These are phyloP conservation scores for Camptogramma bilineatum DNA, from an alignment of 2,888 invertebrate genomes.

Conservation along the genomic window DNA sequence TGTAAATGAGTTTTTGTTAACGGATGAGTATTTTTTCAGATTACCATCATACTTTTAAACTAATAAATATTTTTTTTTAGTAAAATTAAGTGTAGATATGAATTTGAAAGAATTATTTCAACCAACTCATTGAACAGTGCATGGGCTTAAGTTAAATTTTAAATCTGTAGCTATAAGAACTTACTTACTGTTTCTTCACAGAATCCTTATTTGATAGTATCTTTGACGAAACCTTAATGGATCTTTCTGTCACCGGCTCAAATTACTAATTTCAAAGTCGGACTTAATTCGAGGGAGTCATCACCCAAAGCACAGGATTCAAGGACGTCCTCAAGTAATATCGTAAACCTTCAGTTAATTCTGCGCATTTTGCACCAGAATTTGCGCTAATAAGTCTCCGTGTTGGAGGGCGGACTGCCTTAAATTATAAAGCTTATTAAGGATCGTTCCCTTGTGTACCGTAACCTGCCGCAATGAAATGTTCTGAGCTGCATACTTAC, in stretches of 20 bases:
- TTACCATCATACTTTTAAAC: no score
- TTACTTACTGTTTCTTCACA: background rate
- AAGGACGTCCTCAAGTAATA: conserved; percentile 36
- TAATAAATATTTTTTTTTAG: no score
- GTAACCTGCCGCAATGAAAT: conserved; percentile 74
- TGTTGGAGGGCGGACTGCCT: conserved; percentile 66
- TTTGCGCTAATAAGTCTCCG: conserved; percentile 67
- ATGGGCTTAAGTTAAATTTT: no score
- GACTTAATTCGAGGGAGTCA: conserved; percentile 35
- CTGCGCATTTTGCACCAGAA: conserved; percentile 57
- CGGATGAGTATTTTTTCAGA: no score
- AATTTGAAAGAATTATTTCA: no score
- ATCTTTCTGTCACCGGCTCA: conserved; percentile 2
- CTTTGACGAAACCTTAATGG: background rate
- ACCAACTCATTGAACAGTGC: no score
- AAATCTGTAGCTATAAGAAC: no score
- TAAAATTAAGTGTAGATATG: no score
- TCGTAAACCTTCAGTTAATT: conserved; percentile 60
- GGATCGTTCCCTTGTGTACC: conserved; percentile 76
- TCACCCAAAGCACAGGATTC: conserved; percentile 25
- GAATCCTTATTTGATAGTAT: background rate
- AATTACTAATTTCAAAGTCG: conserved; percentile 30
- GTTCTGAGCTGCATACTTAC: conserved; percentile 54
- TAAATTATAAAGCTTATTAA: conserved; percentile 83
- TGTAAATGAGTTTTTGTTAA: no score